Percentiles rank a stretch among this genome's conserved stretches.
phyloP scores from a whole-genome alignment of 2,113 vertebrate genomes.

The Crotalus horridus region DNA sequence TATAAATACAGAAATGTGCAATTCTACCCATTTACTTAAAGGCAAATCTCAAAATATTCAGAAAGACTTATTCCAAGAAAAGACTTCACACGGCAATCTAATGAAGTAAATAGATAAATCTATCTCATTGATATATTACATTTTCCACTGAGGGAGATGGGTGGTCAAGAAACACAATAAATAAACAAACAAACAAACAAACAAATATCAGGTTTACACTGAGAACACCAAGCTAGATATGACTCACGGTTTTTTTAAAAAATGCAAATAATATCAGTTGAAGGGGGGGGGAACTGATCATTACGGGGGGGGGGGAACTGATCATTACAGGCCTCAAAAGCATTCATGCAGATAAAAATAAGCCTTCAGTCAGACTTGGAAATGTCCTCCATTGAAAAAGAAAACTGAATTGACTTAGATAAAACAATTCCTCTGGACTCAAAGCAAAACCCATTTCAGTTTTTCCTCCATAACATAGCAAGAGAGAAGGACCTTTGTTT shows the following conservation, averaged over 20 bases:
- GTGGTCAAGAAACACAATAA: neutral
- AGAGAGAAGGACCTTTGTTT: neutral
- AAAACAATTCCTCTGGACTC: neutral
- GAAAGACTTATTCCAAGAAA: neutral
- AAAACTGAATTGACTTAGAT: neutral
- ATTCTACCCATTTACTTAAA: neutral
- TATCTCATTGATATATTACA: neutral
- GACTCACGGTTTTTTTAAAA: neutral
- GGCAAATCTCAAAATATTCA: neutral
- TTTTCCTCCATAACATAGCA: neutral
- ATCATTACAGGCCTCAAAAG: neutral
- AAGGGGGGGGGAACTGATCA: accelerated
- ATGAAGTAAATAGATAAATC: neutral
- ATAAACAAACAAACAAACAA: neutral
- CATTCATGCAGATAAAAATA: neutral
- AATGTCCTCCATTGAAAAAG: neutral
- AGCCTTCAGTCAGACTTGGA: neutral
- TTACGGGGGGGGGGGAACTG: accelerated
- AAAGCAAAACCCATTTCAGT: neutral
- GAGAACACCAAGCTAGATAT: neutral
- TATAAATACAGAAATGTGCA: neutral
- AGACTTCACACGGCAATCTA: neutral
- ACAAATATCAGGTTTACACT: neutral
- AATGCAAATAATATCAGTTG: neutral
- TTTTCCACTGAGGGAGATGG: neutral